These are phyloP conservation scores for Atherinomorus stipes DNA, from an alignment of 2,113 vertebrate genomes.

Conservation along the genomic window DNA sequence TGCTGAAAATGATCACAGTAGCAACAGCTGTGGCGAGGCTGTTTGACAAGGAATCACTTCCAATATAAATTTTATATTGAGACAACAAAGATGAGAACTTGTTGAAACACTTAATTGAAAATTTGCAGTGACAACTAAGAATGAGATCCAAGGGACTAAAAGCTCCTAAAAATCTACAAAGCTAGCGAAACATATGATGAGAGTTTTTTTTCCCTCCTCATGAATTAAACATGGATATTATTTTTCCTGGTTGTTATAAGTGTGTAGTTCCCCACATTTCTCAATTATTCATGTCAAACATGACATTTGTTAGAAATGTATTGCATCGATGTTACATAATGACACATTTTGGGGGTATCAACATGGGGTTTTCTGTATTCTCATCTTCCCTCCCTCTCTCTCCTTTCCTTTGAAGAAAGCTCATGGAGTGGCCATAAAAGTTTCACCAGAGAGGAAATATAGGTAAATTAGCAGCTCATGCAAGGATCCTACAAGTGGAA, in stretches of 20 bases:
- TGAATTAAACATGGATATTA: too few relatives aligned
- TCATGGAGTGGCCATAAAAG: slow-evolving; percentile 71
- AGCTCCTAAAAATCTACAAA: too few relatives aligned
- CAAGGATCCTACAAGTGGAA: slow-evolving; percentile 63
- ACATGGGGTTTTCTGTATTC: slow-evolving; percentile 67
- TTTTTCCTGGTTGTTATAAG: too few relatives aligned
- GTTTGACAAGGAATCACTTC: neutral
- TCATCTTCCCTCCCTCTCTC: slow-evolving; percentile 25
- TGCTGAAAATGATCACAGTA: too few relatives aligned
- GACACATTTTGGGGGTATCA: slow-evolving; percentile 70
- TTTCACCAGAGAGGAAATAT: slow-evolving; percentile 79
- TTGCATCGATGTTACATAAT: slow-evolving; percentile 75
- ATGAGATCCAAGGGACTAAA: too few relatives aligned
- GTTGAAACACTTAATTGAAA: neutral
- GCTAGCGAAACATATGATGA: too few relatives aligned
- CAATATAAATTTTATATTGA: neutral
- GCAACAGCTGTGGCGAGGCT: neutral
- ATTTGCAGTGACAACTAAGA: neutral
- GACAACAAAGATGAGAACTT: neutral
- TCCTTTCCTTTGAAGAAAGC: slow-evolving; percentile 26
- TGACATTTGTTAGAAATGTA: slow-evolving; percentile 53
- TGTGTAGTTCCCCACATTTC: slow-evolving; percentile 3
- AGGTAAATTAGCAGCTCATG: slow-evolving; percentile 79
- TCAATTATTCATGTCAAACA: slow-evolving; percentile 44
- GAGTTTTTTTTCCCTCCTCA: too few relatives aligned